phyloP scores from a whole-genome alignment of 2,113 vertebrate genomes.

The Pungitius pungitius region DNA sequence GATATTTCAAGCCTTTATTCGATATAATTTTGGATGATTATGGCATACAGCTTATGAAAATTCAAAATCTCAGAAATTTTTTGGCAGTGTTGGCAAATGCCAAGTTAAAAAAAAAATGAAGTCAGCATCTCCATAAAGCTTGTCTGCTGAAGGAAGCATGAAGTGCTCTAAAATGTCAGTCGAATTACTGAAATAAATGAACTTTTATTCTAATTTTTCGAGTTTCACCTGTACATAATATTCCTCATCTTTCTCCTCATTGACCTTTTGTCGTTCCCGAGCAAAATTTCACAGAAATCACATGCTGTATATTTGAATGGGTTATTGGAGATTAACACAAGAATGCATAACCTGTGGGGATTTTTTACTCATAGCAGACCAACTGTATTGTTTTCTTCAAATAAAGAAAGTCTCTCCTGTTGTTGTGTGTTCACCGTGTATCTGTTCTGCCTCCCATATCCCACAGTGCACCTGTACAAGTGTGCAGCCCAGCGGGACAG shows the following conservation, averaged over 20 bases:
- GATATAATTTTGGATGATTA: too few species aligned
- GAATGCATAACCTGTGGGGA: conserved; percentile 16
- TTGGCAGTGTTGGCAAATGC: too few species aligned
- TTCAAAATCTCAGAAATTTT: too few species aligned
- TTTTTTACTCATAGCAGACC: conserved; percentile 5
- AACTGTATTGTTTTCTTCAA: conserved; percentile 5
- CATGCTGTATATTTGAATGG: background rate
- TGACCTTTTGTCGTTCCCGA: conserved; percentile 14
- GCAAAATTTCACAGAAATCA: conserved; percentile 12
- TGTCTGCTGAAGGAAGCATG: too few species aligned
- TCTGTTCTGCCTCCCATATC: conserved; percentile 18
- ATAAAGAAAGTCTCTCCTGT: conserved; percentile 6
- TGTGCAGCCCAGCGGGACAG: conserved; percentile 96
- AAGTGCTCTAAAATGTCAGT: too few species aligned
- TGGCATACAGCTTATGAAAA: too few species aligned
- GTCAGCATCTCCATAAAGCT: too few species aligned
- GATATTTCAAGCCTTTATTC: too few species aligned
- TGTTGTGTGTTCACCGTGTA: background rate
- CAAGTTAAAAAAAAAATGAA: too few species aligned
- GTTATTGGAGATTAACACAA: conserved; percentile 1
- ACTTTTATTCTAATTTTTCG: too few species aligned
- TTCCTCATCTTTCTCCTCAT: background rate
- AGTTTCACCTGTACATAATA: too few species aligned
- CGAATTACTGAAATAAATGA: too few species aligned
- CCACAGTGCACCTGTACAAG: conserved; percentile 95